phyloP scores from a whole-genome alignment of 2,888 invertebrate species.

The Muschampia plurimacula region DNA sequence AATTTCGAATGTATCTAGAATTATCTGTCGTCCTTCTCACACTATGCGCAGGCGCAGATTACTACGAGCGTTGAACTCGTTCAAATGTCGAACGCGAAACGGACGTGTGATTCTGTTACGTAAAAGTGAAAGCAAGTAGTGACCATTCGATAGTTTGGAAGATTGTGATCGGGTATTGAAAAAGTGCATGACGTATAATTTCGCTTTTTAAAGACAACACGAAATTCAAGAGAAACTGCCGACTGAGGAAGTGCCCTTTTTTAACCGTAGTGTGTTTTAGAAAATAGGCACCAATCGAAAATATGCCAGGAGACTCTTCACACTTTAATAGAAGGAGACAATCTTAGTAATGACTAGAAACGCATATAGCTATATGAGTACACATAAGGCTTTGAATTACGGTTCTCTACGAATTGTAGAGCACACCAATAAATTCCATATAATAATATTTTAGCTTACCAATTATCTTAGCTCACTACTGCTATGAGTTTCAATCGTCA shows the following conservation, averaged over 20 bases:
- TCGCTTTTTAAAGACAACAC: background rate
- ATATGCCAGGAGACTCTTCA: too few relatives aligned
- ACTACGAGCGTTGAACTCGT: constrained; percentile 31
- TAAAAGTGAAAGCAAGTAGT: constrained; percentile 35
- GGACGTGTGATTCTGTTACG: constrained; percentile 36
- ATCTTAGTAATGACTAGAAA: background rate
- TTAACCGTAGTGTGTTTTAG: too few relatives aligned
- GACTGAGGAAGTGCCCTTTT: too few relatives aligned
- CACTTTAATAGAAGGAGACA: too few relatives aligned
- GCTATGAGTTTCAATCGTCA: too few relatives aligned
- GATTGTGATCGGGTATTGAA: constrained; percentile 22
- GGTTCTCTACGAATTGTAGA: too few relatives aligned
- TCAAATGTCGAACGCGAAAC: constrained; percentile 31
- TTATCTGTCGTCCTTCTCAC: constrained; percentile 9
- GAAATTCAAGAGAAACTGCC: background rate
- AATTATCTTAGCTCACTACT: too few relatives aligned
- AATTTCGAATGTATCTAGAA: constrained; percentile 12
- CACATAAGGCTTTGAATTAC: too few relatives aligned
- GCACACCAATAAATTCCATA: too few relatives aligned
- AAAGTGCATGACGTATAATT: constrained; percentile 10
- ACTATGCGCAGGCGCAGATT: constrained; percentile 23
- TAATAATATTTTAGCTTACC: too few relatives aligned
- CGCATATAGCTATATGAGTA: background rate
- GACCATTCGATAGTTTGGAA: constrained; percentile 14
- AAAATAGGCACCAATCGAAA: too few relatives aligned